Evolutionary conservation across 2,797 vertebrate genomes (phyloP).

Genomic region (Gambelia wislizenii): DNA sequence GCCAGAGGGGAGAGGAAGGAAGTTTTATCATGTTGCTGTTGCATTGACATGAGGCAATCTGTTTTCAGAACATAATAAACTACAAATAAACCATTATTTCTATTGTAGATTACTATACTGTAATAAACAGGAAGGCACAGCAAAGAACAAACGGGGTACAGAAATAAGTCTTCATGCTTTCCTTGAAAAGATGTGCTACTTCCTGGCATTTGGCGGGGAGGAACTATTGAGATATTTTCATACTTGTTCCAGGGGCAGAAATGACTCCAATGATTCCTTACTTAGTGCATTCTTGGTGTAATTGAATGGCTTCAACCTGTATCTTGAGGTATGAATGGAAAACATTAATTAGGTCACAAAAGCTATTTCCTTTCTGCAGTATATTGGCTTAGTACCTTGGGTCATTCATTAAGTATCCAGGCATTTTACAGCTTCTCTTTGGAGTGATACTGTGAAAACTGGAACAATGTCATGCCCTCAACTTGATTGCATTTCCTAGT

Average conservation of each 20-base stretch:
- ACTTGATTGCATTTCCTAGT: constrained; percentile 53
- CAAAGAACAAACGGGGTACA: not conserved
- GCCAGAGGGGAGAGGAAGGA: too few relatives aligned
- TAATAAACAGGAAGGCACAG: not conserved
- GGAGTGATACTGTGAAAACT: constrained; percentile 33
- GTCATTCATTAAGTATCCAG: constrained; percentile 53
- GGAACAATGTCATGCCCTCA: constrained; percentile 4
- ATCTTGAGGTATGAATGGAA: constrained; percentile 31
- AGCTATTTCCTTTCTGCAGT: constrained; percentile 30
- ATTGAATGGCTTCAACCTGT: constrained; percentile 42
- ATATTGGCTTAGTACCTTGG: constrained; percentile 23
- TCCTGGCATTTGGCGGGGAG: not conserved
- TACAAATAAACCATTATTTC: too few relatives aligned
- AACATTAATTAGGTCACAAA: constrained; percentile 9
- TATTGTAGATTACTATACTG: too few relatives aligned
- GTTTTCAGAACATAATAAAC: too few relatives aligned
- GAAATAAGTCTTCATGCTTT: not conserved
- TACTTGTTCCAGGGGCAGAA: fast-evolving
- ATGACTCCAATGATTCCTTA: constrained; percentile 25
- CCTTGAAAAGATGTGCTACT: not conserved
- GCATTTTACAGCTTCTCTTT: constrained; percentile 38
- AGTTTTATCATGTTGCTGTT: too few relatives aligned
- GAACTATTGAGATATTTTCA: constrained; percentile 1
- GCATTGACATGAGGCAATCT: too few relatives aligned
- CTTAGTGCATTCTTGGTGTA: constrained; percentile 26